Evolutionary conservation across 2,888 invertebrate genomes (phyloP).

Genomic region (Monochamus alternatus): DNA sequence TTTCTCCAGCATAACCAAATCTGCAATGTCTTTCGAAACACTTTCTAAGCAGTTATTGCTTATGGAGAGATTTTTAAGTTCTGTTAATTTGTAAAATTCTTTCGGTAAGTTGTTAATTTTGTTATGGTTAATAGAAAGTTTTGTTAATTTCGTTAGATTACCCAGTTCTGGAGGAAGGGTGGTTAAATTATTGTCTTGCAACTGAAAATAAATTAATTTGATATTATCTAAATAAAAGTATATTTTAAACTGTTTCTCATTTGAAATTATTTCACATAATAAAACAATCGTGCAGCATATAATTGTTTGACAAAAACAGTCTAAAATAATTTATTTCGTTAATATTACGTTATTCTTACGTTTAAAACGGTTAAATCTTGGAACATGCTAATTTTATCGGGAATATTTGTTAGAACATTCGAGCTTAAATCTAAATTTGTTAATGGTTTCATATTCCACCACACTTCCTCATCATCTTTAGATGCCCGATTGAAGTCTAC

Average conservation of each 20-base stretch:
- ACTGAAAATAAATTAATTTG: constrained; percentile 71
- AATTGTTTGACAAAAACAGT: too few relatives aligned
- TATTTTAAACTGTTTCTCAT: neutral
- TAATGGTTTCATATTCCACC: constrained; percentile 90
- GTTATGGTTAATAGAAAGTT: constrained; percentile 81
- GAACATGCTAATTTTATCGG: constrained; percentile 78
- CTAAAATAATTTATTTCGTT: neutral
- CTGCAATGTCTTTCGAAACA: constrained; percentile 82
- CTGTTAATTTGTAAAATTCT: constrained; percentile 80
- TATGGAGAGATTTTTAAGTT: constrained; percentile 81
- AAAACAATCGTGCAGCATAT: too few relatives aligned
- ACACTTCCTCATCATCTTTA: constrained; percentile 72
- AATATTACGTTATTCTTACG: constrained; percentile 70
- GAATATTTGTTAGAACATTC: constrained; percentile 79
- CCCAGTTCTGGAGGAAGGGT: constrained; percentile 83
- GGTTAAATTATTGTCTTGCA: constrained; percentile 87
- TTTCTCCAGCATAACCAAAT: constrained; percentile 84
- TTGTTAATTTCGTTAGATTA: constrained; percentile 78
- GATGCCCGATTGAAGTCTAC: constrained; percentile 75
- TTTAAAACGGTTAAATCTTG: constrained; percentile 80
- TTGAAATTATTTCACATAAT: too few relatives aligned
- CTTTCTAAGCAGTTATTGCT: constrained; percentile 82
- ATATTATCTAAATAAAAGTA: constrained; percentile 20
- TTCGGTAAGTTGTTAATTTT: constrained; percentile 77
- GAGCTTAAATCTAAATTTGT: constrained; percentile 85